Base-by-base conservation (phyloP, 2,797 vertebrate species). In the Spondyliosoma cantharus region DNA sequence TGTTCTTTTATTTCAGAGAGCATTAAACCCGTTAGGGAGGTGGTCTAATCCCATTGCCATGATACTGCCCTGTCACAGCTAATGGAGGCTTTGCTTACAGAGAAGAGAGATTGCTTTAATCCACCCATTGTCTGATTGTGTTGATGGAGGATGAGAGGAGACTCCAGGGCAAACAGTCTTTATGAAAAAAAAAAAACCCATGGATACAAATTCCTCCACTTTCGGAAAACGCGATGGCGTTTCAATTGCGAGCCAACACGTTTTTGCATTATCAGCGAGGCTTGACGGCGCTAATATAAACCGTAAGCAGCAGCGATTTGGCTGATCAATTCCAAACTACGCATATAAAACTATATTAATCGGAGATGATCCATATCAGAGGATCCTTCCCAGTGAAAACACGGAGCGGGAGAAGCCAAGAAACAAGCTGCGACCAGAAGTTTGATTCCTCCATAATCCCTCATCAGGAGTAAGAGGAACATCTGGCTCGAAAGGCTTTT, bases 401-500 rank as follows among this genome's bases (percentile, higher is more conserved):
- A 73, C 50, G 27, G 68, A 80, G 49, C 46, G 69, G 69, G 42
- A 29, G 60, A 85, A 75, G 76, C 80, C 48, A 81, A 84, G 72
- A 88, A 87, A 81, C 75, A 84, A 81, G 83, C 87, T 76, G 59
- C 52, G 80, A 63, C 70, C 78, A 81, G 43, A 89, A 92, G 86
- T 90, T 85, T 90, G 86, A 91, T 90, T 93, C 84, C 76, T 90
- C 86, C 64, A 74, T 95, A 95, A 95, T 94, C 92, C 90, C 83
- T 86, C 89, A 94, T 93, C 90, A 89, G 75, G 80, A 92, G 84
- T 89, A 90, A 88, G 84, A 91, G 82, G 74, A 93, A 95, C 95
- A 95, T 95, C 94, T 94, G 94, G 91, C 91, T 91, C 68, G 70
- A 88, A 94, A 93, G 92, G 91, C 90, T 93, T 94, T 94, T 90